phyloP scores from a whole-genome alignment of 2,113 vertebrate genomes.

The Casuarius casuarius region DNA sequence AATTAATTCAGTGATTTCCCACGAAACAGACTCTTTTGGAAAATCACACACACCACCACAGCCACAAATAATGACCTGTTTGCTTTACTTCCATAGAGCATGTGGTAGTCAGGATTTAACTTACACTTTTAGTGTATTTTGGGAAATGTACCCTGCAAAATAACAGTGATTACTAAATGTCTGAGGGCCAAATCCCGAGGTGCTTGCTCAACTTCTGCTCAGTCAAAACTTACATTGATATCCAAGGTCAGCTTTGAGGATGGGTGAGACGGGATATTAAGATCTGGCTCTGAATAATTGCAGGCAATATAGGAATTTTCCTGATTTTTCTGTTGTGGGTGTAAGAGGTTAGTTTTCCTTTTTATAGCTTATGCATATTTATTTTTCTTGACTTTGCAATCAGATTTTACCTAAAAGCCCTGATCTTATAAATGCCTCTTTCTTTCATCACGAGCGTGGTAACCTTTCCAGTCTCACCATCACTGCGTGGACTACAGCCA shows the following conservation, averaged over 20 bases:
- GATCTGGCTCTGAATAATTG: neutral
- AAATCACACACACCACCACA: neutral
- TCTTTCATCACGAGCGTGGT: fast-evolving
- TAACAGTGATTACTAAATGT: neutral
- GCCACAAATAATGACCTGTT: slow-evolving; percentile 20
- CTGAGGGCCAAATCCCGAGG: neutral
- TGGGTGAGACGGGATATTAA: neutral
- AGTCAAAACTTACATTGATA: neutral
- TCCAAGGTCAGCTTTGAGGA: neutral
- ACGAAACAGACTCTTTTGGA: slow-evolving; percentile 48
- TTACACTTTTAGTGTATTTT: neutral
- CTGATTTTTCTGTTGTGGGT: neutral
- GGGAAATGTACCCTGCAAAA: neutral
- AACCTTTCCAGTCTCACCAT: neutral
- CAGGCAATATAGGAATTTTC: neutral
- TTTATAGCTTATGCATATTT: neutral
- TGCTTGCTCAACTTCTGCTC: neutral
- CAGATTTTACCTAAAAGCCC: neutral
- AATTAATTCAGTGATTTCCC: slow-evolving; percentile 68
- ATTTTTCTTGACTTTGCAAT: neutral
- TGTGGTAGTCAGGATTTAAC: neutral
- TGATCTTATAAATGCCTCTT: neutral
- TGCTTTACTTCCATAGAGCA: neutral
- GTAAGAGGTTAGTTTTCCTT: neutral
- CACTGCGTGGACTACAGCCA: fast-evolving